Conservation (phyloP, 1,140 invertebrate species). For the Leguminivora glycinivorella region DNA sequence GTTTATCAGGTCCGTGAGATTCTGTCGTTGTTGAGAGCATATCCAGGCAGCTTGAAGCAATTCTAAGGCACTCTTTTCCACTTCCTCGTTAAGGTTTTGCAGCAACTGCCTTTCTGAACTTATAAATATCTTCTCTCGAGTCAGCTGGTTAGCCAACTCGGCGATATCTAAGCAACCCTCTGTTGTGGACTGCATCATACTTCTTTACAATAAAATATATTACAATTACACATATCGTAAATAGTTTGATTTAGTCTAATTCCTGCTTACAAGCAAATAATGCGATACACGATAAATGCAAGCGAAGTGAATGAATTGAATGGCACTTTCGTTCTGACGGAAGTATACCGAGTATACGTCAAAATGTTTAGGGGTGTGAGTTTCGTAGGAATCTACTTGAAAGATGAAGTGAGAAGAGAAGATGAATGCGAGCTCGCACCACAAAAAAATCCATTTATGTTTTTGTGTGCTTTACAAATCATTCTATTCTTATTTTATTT, state of each 20-base stretch:
- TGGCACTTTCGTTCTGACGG: slow-evolving; percentile 26
- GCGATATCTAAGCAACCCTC: slow-evolving; percentile 74
- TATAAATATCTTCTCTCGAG: slow-evolving; percentile 75
- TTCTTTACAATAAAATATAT: slow-evolving; percentile 43
- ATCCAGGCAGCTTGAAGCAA: slow-evolving; percentile 90
- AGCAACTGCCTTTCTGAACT: slow-evolving; percentile 74
- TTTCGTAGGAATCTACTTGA: background rate
- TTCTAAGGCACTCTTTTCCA: slow-evolving; percentile 69
- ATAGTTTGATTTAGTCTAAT: slow-evolving; percentile 30
- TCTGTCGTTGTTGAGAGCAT: slow-evolving; percentile 91
- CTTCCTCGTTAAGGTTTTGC: slow-evolving; percentile 73
- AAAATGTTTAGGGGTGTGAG: slow-evolving; percentile 26
- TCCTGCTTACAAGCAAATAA: slow-evolving; percentile 21
- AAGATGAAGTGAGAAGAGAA: background rate
- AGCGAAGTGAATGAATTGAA: slow-evolving; percentile 24
- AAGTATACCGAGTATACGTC: slow-evolving; percentile 20
- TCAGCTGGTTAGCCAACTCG: slow-evolving; percentile 71
- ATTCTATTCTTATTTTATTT: no score
- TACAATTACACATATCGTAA: slow-evolving; percentile 50
- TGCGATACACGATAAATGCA: slow-evolving; percentile 23
- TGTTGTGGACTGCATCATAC: slow-evolving; percentile 73
- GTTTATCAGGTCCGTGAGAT: slow-evolving; percentile 89
- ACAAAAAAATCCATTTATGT: no score
- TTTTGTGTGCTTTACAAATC: background rate
- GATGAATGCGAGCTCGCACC: background rate